Conservation (phyloP, 2,888 invertebrate genomes). For the Lottia scabra region DNA sequence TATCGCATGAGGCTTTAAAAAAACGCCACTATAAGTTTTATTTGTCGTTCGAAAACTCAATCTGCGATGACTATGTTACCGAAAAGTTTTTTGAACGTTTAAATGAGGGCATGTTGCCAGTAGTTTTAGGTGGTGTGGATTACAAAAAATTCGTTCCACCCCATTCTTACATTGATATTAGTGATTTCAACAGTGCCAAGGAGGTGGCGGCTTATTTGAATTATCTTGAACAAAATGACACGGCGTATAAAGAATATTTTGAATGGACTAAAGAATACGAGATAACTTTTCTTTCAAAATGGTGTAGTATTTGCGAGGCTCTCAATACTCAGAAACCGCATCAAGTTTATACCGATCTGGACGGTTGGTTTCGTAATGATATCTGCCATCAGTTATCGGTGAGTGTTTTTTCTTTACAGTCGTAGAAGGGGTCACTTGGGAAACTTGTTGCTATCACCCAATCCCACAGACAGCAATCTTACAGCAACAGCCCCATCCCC, state of each 20-base stretch:
- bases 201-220: conserved; percentile 8
- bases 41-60: conserved; percentile 13
- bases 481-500: too few species aligned
- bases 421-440: too few species aligned
- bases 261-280: conserved; percentile 1
- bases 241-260: conserved; percentile 15
- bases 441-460: too few species aligned
- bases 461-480: too few species aligned
- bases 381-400: conserved; percentile 8
- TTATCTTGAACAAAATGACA: conserved; percentile 11
- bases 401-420: too few species aligned
- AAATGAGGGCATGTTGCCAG: not conserved
- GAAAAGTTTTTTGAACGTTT: conserved; percentile 8
- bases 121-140: conserved; percentile 10
- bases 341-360: conserved; percentile 13
- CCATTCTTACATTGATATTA: conserved; percentile 12
- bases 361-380: conserved; percentile 3
- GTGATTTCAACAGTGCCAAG: conserved; percentile 8
- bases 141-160: conserved; percentile 10
- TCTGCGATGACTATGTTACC: conserved; percentile 16
- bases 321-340: not conserved
- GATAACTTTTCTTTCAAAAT: not conserved
- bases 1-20: not conserved
- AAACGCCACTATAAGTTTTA: conserved; percentile 17
- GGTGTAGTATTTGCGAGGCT: conserved; percentile 8